Conservation (phyloP, 2,797 vertebrate species). For the Anas acuta region DNA sequence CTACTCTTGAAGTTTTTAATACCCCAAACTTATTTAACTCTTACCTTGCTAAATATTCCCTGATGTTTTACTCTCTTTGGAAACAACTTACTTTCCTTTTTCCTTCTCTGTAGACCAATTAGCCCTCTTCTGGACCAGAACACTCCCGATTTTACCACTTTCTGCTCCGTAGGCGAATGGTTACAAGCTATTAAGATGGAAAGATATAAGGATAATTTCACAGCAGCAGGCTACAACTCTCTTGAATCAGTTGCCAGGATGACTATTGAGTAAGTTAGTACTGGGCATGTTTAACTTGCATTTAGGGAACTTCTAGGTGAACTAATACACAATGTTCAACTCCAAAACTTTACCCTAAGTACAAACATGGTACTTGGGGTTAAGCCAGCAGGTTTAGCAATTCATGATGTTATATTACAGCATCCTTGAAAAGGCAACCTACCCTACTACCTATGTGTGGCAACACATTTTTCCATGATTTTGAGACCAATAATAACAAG, state of each 20-base stretch:
- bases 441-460: background rate
- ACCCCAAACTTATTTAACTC: constrained; percentile 45
- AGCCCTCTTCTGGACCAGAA: constrained; percentile 98
- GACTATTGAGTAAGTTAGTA: constrained; percentile 94
- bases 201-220: constrained; percentile 98
- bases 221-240: constrained; percentile 96
- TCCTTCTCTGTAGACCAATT: constrained; percentile 86
- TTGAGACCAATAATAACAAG: background rate
- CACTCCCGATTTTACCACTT: constrained; percentile 94
- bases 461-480: background rate
- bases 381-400: background rate
- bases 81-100: constrained; percentile 71
- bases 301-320: constrained; percentile 50
- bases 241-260: constrained; percentile 97
- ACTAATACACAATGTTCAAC: background rate
- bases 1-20: constrained; percentile 29
- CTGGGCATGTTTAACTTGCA: constrained; percentile 68
- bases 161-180: constrained; percentile 97
- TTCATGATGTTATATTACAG: background rate
- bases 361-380: constrained; percentile 4
- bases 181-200: constrained; percentile 99
- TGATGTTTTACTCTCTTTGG: constrained; percentile 58
- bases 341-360: constrained; percentile 20
- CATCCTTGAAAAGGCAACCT: background rate
- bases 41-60: constrained; percentile 58